Base-by-base conservation (phyloP, 2,113 vertebrate genomes). In the Mesembrinibis cayennensis region DNA sequence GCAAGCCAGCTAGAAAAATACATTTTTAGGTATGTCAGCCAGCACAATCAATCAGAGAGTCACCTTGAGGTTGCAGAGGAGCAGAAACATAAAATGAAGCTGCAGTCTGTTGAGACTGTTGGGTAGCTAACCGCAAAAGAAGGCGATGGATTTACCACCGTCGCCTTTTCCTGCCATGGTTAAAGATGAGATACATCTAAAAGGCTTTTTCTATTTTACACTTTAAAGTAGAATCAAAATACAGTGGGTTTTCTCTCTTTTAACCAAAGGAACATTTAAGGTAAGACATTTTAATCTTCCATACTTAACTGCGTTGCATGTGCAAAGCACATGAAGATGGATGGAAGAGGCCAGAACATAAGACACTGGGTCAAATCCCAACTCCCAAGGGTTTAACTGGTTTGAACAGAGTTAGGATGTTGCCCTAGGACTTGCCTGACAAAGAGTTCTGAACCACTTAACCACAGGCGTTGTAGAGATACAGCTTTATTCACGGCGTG, bases 21-120 rank as follows among this genome's bases (percentile, higher is more conserved):
- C 82, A 63, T 59, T 90, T 90, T 49, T 13, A 47, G 85, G 65
- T 34, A 9, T 22, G 80, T 26, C 79, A 90, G 88, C 45, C 85
- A 89, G 11, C 42, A 47, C n/a, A 27, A 59, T 86, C 85, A 25
- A 66, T 86, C 76, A 6, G 44, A 53, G 74, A 96, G 95, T 96
- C 96, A 97, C 96, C 95, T 92, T 97, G 95, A 93, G 86, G 86
- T 16, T 94, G 92, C 95, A 32, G 90, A 76, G 70, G 14, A 73
- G 67, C 76, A 73, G 66, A 3, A 49, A 65, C 29, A 45, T n/a
- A 36, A 65, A 45, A 86, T 7, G 30, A 58, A 88, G 36, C 90
- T 53, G 92, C 87, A 80, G 93, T 44, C 77, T 52, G 86, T 6
- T 8, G 66, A 90, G 85, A 7, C 22, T 47, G 44, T 8, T 4